Base-by-base conservation (phyloP, 2,113 vertebrate species). In the Hippocampus barbouri region DNA sequence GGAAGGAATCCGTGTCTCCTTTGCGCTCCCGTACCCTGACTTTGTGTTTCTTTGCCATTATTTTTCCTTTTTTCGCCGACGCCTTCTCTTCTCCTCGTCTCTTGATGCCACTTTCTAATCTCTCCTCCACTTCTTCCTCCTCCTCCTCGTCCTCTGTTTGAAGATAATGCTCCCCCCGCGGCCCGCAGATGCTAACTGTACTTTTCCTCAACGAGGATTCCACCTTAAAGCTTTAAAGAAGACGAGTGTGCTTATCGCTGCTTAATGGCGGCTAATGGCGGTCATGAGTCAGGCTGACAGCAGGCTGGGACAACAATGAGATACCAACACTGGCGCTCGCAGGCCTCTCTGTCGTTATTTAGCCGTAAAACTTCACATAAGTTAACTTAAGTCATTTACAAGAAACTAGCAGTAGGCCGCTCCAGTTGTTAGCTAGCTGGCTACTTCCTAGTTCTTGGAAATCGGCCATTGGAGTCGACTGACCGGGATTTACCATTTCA, bases 1-100 rank as follows among this genome's bases (percentile, higher is more conserved):
- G 71, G 38, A 70, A 81, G 23, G 71, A 71, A 65, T 76, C 74
- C 72, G 51, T 82, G 60, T 74, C 74, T 68, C 71, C 40, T 51
- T 64, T 38, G 70, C 23, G n/a, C n/a, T 21, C 6, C 8, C 51
- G 21, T 54, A 21, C 51, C 8, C 34, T 61, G 41, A 69, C 38
- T 45, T 38, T 34, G 70, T 68, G 66, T 71, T 72, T 68, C 54
- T 47, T 30, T 72, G 20, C 38, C 20, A 40, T 65, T 4, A 12
- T 11, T 43, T 45, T 21, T 18, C 30, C 53, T 66, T 76, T 72
- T 69, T 43, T 72, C 65, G 4, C 27, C 10, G 41, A 66, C 40
- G 71, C 61, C 49, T 70, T 62, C 78, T 21, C 60, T 64, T 9
- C 25, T 40, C 27, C 72, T 49, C n/a, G 54, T 57, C 66, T 68